A percentile compares a stretch with the other conserved stretches of the same genome.
phyloP scores from a whole-genome alignment of 2,888 invertebrate species.

The Clistopyga incitator region DNA sequence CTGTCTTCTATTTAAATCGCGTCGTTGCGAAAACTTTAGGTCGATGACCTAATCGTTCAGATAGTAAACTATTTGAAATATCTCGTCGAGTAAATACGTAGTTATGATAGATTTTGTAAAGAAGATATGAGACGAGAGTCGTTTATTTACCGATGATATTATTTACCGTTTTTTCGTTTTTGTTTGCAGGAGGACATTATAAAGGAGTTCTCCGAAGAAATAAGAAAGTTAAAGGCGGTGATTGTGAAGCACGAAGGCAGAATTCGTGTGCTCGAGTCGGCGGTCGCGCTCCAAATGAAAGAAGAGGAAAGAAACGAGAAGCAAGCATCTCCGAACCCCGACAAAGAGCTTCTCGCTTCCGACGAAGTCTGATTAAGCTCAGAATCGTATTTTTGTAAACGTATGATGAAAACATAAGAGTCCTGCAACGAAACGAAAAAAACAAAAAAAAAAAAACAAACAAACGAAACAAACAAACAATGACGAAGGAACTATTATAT shows the following conservation, averaged over 20 bases:
- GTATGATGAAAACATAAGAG: constrained; percentile 64
- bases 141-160: background rate
- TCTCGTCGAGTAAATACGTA: background rate
- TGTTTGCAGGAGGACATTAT: constrained; percentile 89
- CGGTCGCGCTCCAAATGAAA: constrained; percentile 84
- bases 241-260: constrained; percentile 97
- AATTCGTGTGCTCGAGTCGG: constrained; percentile 91
- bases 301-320: constrained; percentile 83
- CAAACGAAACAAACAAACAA: constrained; percentile 70
- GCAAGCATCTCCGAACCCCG: constrained; percentile 76
- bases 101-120: background rate
- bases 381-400: constrained; percentile 73
- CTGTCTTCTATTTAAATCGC: constrained; percentile 16
- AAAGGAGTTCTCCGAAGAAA: constrained; percentile 94
- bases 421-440: constrained; percentile 68
- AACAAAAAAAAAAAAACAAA: no score
- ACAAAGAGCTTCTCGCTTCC: constrained; percentile 80
- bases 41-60: constrained; percentile 5
- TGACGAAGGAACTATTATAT: constrained; percentile 81
- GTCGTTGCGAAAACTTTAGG: constrained; percentile 2
- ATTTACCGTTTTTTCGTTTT: background rate
- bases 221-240: constrained; percentile 96
- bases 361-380: constrained; percentile 81
- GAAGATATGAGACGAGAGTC: no score
- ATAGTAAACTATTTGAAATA: background rate